These are phyloP conservation scores for Panthera uncia DNA, from an alignment of 2,113 vertebrate genomes.

Conservation along the genomic window DNA sequence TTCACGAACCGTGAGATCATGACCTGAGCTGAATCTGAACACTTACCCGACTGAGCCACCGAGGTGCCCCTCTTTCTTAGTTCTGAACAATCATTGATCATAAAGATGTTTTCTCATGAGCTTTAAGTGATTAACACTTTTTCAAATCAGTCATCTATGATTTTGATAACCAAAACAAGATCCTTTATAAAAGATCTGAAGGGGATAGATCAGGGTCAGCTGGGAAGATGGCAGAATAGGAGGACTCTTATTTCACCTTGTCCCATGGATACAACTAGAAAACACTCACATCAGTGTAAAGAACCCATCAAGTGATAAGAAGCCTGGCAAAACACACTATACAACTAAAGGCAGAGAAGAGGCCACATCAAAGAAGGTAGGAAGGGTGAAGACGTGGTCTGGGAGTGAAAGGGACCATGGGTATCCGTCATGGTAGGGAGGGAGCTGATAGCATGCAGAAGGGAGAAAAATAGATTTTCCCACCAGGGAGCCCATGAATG, in stretches of 20 bases:
- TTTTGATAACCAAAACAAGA: background rate
- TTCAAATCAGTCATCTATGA: background rate
- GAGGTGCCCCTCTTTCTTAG: background rate
- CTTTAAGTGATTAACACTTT: background rate
- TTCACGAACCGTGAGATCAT: too few species aligned
- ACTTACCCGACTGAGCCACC: too few species aligned
- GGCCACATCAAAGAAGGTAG: background rate
- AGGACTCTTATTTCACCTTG: background rate
- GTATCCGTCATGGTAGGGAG: accelerated
- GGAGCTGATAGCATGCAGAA: background rate
- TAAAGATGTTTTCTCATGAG: background rate
- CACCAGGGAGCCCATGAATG: background rate
- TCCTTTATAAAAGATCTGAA: background rate
- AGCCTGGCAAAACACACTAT: background rate
- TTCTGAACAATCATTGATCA: background rate
- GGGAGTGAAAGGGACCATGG: background rate
- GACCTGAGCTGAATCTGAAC: too few species aligned
- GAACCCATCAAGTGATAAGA: background rate
- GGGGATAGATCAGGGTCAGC: background rate
- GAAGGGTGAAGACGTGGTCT: background rate
- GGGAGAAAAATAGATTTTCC: background rate
- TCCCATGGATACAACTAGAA: background rate
- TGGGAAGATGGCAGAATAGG: background rate
- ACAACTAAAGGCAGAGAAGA: background rate
- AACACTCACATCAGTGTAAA: background rate